Conservation (phyloP, 2,888 invertebrate species). For the Polyommatus icarus region DNA sequence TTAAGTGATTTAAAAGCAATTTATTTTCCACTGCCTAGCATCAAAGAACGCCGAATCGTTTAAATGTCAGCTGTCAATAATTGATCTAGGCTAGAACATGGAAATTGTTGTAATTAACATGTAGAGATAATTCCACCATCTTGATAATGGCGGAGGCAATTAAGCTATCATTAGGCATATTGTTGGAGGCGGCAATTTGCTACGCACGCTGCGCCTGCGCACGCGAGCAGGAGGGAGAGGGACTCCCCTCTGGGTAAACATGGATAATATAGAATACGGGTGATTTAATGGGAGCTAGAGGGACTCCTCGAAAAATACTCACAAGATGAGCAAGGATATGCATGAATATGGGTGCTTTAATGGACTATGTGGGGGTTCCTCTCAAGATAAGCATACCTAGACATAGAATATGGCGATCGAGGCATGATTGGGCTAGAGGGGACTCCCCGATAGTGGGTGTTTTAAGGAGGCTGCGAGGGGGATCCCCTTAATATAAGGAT, state of each 20-base stretch:
- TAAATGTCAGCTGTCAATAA: constrained; percentile 10
- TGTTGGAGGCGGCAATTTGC: constrained; percentile 46
- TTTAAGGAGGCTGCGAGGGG: no score
- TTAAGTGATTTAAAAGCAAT: no score
- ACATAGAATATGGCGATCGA: no score
- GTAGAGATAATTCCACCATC: background rate
- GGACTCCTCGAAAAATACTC: no score
- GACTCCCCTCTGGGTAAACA: background rate
- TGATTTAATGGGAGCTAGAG: no score
- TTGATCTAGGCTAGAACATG: constrained; percentile 5
- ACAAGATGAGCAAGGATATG: no score
- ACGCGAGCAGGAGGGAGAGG: constrained; percentile 32
- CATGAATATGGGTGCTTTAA: no score
- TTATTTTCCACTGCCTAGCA: background rate
- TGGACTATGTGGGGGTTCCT: no score
- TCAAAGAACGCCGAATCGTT: background rate
- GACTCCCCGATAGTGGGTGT: no score
- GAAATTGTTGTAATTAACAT: constrained; percentile 3
- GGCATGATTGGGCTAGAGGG: no score
- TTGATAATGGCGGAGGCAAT: constrained; percentile 41
- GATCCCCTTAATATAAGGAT: no score
- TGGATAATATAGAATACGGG: background rate
- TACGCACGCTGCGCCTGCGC: constrained; percentile 41
- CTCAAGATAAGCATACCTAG: no score
- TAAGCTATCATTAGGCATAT: constrained; percentile 49